These are phyloP conservation scores for Hippopotamus amphibius DNA, from an alignment of 2,113 vertebrate genomes.

Conservation along the genomic window DNA sequence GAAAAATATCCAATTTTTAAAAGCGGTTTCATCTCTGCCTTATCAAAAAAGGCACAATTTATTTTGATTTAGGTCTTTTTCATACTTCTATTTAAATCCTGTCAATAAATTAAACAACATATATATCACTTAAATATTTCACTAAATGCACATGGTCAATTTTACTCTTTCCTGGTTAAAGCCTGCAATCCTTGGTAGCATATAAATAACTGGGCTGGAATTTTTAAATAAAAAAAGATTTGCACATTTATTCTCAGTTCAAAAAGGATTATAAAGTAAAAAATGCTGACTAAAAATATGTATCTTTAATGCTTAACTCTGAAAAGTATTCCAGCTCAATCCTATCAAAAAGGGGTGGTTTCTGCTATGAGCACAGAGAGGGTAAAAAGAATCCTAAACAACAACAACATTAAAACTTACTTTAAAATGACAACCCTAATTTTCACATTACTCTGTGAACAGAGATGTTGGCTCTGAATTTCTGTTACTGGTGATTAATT, in stretches of 20 bases:
- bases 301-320: slow-evolving; percentile 64
- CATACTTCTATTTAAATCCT: slow-evolving; percentile 59
- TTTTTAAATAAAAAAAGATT: slow-evolving; percentile 74
- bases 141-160: slow-evolving; percentile 37
- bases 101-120: slow-evolving; percentile 63
- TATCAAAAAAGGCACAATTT: slow-evolving; percentile 26
- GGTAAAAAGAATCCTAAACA: neutral
- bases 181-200: slow-evolving; percentile 49
- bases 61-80: slow-evolving; percentile 64
- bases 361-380: neutral
- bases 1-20: slow-evolving; percentile 50
- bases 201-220: slow-evolving; percentile 77
- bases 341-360: slow-evolving; percentile 44
- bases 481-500: neutral
- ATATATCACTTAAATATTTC: slow-evolving; percentile 53
- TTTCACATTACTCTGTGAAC: neutral
- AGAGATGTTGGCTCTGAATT: slow-evolving; percentile 14
- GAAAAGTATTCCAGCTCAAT: slow-evolving; percentile 62
- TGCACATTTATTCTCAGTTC: slow-evolving; percentile 76
- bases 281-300: slow-evolving; percentile 33
- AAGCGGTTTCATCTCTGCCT: slow-evolving; percentile 56
- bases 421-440: neutral
- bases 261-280: slow-evolving; percentile 70
- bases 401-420: slow-evolving; percentile 23
- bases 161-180: slow-evolving; percentile 67